Evolutionary conservation across 2,113 vertebrate species (phyloP), one percentile per base, ranked within the genome.

Genomic region (Indri indri): DNA sequence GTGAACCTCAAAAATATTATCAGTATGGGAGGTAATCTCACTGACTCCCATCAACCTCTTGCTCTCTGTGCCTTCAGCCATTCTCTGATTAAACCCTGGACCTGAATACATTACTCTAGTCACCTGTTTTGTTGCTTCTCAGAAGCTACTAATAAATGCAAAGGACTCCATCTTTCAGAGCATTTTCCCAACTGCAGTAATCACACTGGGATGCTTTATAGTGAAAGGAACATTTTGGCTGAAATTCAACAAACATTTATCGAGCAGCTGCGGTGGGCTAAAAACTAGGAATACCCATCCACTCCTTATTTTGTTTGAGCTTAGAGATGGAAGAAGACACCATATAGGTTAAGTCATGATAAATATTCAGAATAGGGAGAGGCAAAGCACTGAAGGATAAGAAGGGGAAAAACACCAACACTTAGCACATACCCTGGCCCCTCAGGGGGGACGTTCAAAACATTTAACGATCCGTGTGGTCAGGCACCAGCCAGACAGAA

Each of bases 91-190:
- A 70, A 91, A 50, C n/a, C 20, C 54, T 91, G 57, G 50, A 47
- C 25, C 18, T 65, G 13, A 95, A 83, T 77, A 52, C 22, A n/a
- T 91, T 79, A 18, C 65, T 61, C 25, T 9, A 2, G 59, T 80
- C 3, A 23, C 70, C 52, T 73, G 11, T 79, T 94, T 91, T 30
- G 70, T 77, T 82, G n/a, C 10, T 82, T 95, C 89, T 95, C 80
- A 70, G 63, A n/a, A 94, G 42, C 57, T 85, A n/a, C 50, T 66
- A 66, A 42, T 85, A 87, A 96, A 91, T 54, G 23, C 17, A 91
- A 83, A 95, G 52, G 57, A 93, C 30, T 82, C 22, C 2, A 34
- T 79, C 79, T 86, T 96, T 83, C 86, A 83, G 73, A 74, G 59
- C 7, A 1, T 96, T 87, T 83, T 71, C n/a, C 20, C 2, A 8